Conservation (phyloP, 2,797 vertebrate genomes). For the Synaphobranchus kaupii region DNA sequence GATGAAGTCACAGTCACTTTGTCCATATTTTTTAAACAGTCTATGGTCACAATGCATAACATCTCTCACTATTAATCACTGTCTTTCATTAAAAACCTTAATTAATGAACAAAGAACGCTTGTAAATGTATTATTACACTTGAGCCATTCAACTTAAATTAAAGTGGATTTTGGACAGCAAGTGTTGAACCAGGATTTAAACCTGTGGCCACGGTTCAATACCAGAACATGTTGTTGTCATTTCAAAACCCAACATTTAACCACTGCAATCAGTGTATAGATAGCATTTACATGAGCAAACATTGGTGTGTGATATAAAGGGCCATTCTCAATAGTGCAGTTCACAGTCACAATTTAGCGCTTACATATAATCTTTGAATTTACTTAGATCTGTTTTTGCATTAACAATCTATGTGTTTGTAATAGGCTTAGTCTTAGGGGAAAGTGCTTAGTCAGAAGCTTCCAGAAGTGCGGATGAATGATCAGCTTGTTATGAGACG, state of each 20-base stretch:
- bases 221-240: not conserved
- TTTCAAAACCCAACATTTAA: not conserved
- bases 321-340: not conserved
- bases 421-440: not conserved
- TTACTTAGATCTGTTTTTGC: not conserved
- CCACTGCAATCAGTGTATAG: not conserved
- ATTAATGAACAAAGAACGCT: not conserved
- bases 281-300: too few species aligned
- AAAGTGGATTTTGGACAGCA: not conserved
- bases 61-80: not conserved
- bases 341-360: not conserved
- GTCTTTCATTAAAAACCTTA: not conserved
- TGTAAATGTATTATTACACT: not conserved
- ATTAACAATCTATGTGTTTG: too few species aligned
- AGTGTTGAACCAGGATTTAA: not conserved
- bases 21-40: too few species aligned
- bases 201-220: not conserved
- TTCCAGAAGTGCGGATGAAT: not conserved
- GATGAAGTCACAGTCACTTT: too few species aligned
- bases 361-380: not conserved
- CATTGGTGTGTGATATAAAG: not conserved
- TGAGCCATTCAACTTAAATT: not conserved
- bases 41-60: not conserved
- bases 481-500: not conserved
- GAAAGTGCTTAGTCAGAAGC: not conserved